Evolutionary conservation across 1,140 invertebrate genomes (phyloP), one percentile per base, ranked within the genome.

Genomic region (Mesaphorura yosii): DNA sequence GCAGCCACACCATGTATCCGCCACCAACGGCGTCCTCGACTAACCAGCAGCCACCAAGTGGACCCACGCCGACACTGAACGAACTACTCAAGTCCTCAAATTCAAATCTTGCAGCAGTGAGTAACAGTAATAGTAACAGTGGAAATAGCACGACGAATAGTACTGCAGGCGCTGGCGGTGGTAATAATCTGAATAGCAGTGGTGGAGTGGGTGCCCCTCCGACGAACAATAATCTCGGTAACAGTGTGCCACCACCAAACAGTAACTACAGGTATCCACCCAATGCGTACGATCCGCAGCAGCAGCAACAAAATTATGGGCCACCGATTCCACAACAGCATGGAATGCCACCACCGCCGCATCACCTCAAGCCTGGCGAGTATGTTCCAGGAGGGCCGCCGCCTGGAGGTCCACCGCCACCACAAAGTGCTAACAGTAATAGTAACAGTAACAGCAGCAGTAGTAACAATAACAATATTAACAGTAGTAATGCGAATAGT

Each of bases 21-120:
- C n/a, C n/a, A n/a, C n/a, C n/a, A n/a, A n/a, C n/a, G n/a, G n/a
- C n/a, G n/a, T n/a, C n/a, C n/a, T n/a, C n/a, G n/a, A n/a, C n/a
- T n/a, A n/a, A n/a, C 0, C 85, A 86, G 20, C 7, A 17, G 19
- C 40, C 20, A 67, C 82, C 83, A 48, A 80, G 83, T 53, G 85
- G 88, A 42, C 88, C 87, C 17, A 92, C 88, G 39, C 88, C 89
- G 41, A 92, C 88, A 26, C 73, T 92, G 51, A 92, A 92, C 70
- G 88, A 89, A 64, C 72, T 92, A 62, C 74, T 91, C 31, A 86
- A 88, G 70, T 82, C 83, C 28, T 75, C 77, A 22, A n/a, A n/a
- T n/a, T n/a, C n/a, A n/a, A n/a, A n/a, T n/a, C n/a, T n/a, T n/a
- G n/a, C n/a, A n/a, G 57, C 52, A 31, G 60, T 50, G 17, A 48